Base-by-base conservation (phyloP, 2,797 vertebrate genomes). In the Loris lydekkerianus region DNA sequence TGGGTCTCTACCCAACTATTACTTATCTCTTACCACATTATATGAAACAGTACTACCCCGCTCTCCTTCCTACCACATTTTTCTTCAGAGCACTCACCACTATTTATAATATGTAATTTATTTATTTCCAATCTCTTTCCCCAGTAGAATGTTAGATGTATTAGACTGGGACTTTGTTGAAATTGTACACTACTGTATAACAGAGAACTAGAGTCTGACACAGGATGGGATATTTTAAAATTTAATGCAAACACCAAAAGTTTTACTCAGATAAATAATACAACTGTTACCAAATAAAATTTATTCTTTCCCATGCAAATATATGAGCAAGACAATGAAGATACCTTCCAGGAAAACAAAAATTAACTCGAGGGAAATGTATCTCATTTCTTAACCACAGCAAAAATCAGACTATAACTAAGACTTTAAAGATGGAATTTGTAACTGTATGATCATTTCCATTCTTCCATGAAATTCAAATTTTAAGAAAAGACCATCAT, bases 311-410 rank as follows among this genome's bases (percentile, higher is more conserved):
- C 8, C 25, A 83, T 25, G 13, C 15, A 91, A 96, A 86, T 60
- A 94, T 8, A 61, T 60, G 80, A 88, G 20, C 17, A 27, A 93
- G 37, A 56, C 9, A 88, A 96, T 15, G 65, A 94, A 91, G 84
- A 69, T 82, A 94, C 34, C 61, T 95, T 93, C 37, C 92, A 94
- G 69, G 29, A 94, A 95, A 93, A 94, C 31, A 88, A 88, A 86
- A 96, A 95, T 56, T 94, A 96, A 93, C 53, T 90, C 49, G 58
- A 89, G 70, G 63, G 7, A 92, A 96, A 89, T 80, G 6, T 65
- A 95, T 58, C 31, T 92, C 37, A 91, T 91, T 95, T 95, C 37
- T 78, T 84, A 96, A 86, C 70, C 43, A 91, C 31, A 89, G 29
- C 29, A 89, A 84, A 67, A 94, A 87, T 75, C 29, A 93, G 15